Percentiles rank a stretch among this genome's conserved stretches.
These are phyloP conservation scores for Apeira syringaria DNA, from an alignment of 2,888 invertebrate species.

Conservation along the genomic window DNA sequence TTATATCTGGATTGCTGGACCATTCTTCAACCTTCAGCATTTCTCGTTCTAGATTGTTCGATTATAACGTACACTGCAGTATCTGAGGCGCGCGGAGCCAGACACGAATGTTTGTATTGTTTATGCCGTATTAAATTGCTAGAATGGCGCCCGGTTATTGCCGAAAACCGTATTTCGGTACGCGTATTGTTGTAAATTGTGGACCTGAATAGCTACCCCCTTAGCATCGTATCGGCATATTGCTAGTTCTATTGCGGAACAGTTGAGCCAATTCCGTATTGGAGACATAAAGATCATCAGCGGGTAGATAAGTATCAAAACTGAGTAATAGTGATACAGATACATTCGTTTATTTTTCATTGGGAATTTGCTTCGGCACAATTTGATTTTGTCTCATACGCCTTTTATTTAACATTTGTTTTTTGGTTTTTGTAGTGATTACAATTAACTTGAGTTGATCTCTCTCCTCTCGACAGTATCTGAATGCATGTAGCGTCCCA, in stretches of 20 bases:
- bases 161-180: conserved; percentile 77
- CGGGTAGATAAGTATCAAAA: background rate
- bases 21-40: too few relatives aligned
- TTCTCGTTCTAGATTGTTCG: conserved; percentile 9
- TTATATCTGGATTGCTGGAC: too few relatives aligned
- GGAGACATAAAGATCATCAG: conserved; percentile 11
- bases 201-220: conserved; percentile 61
- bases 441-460: too few relatives aligned
- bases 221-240: conserved; percentile 26
- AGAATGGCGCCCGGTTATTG: conserved; percentile 80
- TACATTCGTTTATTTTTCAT: too few relatives aligned
- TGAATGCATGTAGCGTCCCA: too few relatives aligned
- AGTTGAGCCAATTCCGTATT: conserved; percentile 11
- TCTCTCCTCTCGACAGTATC: too few relatives aligned
- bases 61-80: conserved; percentile 4
- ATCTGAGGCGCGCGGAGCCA: conserved; percentile 54
- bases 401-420: too few relatives aligned
- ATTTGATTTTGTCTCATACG: too few relatives aligned
- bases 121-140: conserved; percentile 81
- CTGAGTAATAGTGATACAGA: too few relatives aligned
- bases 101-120: conserved; percentile 76
- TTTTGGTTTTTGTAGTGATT: too few relatives aligned
- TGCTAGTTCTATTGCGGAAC: conserved; percentile 16
- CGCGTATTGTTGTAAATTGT: conserved; percentile 70
- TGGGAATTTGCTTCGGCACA: too few relatives aligned